Base-by-base conservation (phyloP, 2,888 invertebrate genomes). In the Pollenia amentaria region DNA sequence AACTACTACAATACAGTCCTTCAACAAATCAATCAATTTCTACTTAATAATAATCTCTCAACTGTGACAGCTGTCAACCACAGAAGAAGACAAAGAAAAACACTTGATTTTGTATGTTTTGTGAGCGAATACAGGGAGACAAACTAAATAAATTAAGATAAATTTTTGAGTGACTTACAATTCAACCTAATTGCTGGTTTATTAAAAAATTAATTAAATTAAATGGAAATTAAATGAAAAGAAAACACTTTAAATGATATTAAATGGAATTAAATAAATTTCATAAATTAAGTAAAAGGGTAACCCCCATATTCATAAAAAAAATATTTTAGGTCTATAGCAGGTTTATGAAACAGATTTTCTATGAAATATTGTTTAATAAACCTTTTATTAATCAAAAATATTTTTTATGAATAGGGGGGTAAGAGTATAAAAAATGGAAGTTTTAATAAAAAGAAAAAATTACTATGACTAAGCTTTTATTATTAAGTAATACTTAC, bases 401-500 rank as follows among this genome's bases (percentile, higher is more conserved):
- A n/a, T n/a, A n/a, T n/a, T n/a, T n/a, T n/a, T n/a, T n/a, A n/a
- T n/a, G n/a, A n/a, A n/a, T n/a, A n/a, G n/a, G n/a, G 29, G 29
- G 29, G 4, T 29, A 29, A 29, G 29, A 29, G 29, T 29, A 6
- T 64, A 64, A 60, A 42, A 4, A 53, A 60, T 53, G 67, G 2
- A 60, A 69, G 42, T 51, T 0, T 14, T 42, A 46, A n/a, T 8
- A n/a, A 16, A 53, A 57, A 48, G 12, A 38, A 81, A 70, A 42
- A 12, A 29, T 65, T 12, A 21, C 42, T 21, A 18, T 44, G 14
- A 16, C 81, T 64, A 76, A 48, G 85, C 67, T 81, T 70, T 0
- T 29, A 38, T 51, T 73, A 38, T 21, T 21, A 70, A 73, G 67
- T 88, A 85, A 88, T 90, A 90, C 93, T 93, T 90, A 93, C 93